Evolutionary conservation across 2,888 invertebrate species (phyloP).

Genomic region (Boloria selene): DNA sequence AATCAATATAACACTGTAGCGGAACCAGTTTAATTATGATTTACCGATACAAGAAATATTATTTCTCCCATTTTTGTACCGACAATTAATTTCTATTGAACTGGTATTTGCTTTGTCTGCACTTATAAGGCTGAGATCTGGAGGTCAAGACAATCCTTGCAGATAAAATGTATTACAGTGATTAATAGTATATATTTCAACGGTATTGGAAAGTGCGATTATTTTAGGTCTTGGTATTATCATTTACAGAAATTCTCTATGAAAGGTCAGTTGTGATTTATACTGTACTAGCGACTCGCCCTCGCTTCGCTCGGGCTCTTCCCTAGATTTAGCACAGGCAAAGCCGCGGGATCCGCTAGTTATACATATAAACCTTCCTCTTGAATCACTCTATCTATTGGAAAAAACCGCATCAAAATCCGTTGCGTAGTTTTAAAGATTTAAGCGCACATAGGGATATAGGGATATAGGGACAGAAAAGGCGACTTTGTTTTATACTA

Average conservation of each 20-base stretch:
- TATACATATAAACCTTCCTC: too few relatives aligned
- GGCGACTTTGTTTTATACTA: too few relatives aligned
- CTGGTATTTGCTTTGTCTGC: slow-evolving; percentile 30
- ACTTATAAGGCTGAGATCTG: slow-evolving; percentile 29
- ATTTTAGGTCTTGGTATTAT: slow-evolving; percentile 1
- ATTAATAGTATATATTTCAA: slow-evolving; percentile 23
- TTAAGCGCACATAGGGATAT: too few relatives aligned
- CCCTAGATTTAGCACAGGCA: too few relatives aligned
- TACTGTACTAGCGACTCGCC: too few relatives aligned
- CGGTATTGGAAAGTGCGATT: slow-evolving; percentile 2
- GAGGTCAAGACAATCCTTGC: slow-evolving; percentile 31
- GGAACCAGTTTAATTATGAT: slow-evolving; percentile 33
- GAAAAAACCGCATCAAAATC: too few relatives aligned
- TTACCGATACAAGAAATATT: slow-evolving; percentile 28
- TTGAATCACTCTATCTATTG: too few relatives aligned
- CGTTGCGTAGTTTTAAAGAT: too few relatives aligned
- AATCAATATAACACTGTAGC: slow-evolving; percentile 32
- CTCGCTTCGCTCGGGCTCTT: too few relatives aligned
- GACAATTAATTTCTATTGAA: slow-evolving; percentile 31
- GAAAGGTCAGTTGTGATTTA: background rate
- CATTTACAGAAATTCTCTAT: slow-evolving; percentile 10
- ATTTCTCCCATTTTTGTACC: slow-evolving; percentile 29
- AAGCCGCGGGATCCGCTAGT: too few relatives aligned
- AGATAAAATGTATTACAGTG: slow-evolving; percentile 22
- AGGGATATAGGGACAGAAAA: too few relatives aligned